Conservation (phyloP, 2,888 invertebrate species). For the Drosophila mettleri region DNA sequence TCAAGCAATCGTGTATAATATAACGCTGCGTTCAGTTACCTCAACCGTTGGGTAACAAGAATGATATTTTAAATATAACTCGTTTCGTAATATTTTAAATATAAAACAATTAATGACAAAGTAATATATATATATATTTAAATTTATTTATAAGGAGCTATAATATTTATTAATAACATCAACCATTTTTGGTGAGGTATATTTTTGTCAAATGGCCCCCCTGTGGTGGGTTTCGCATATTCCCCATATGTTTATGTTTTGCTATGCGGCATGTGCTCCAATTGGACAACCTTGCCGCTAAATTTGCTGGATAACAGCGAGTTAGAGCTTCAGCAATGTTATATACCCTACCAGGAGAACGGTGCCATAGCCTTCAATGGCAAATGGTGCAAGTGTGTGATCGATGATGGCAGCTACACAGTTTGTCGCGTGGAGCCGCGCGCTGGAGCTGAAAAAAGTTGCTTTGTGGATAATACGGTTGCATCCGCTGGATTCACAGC, state of each 20-base stretch:
- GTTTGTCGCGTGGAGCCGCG: constrained; percentile 67
- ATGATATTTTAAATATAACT: no score
- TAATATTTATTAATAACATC: neutral
- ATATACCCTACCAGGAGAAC: constrained; percentile 27
- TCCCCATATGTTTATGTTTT: constrained; percentile 28
- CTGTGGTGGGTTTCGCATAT: neutral
- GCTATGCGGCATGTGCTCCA: constrained; percentile 40
- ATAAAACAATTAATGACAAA: no score
- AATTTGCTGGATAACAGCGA: constrained; percentile 57
- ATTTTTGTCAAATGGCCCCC: constrained; percentile 5
- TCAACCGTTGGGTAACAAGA: constrained; percentile 26
- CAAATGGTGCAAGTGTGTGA: constrained; percentile 65
- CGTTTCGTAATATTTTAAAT: no score
- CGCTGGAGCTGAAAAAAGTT: constrained; percentile 49
- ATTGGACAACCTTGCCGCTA: constrained; percentile 62
- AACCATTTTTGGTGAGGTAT: neutral
- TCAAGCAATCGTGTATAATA: neutral
- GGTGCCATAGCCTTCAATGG: constrained; percentile 11
- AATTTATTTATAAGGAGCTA: neutral
- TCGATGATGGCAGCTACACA: constrained; percentile 43
- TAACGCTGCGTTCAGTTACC: constrained; percentile 25
- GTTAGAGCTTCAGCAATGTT: constrained; percentile 47
- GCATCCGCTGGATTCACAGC: constrained; percentile 36
- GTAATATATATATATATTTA: neutral
- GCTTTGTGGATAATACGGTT: constrained; percentile 74